Evolutionary conservation across 2,113 vertebrate species (phyloP), one percentile per base, ranked within the genome.

Genomic region (Peromyscus polionotus): DNA sequence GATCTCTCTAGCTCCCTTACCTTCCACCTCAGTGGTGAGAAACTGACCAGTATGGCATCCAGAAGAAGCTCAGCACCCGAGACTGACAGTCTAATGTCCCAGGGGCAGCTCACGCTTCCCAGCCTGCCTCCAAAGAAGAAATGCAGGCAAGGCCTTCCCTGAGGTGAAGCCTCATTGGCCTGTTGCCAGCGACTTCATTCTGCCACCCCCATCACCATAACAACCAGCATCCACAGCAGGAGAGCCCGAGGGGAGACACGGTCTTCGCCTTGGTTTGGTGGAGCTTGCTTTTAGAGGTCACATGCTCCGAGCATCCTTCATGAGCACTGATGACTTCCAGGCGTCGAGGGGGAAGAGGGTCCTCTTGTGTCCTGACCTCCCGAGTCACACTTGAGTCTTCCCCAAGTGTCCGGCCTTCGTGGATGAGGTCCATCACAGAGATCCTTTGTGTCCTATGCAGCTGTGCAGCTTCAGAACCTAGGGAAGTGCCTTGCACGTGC

Each of bases 51-150:
- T 0, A 17, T 20, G 95, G 84, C 0, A 0, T 20, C 45, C 1
- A 0, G 87, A 39, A 75, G 17, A 39, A 75, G 17, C 57, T 26
- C 14, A 1, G 79, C 45, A 20, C n/a, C 20, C 14, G 5, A 51
- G 20, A 1, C 0, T 1, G 22, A 28, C 2, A 8, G 8, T 3
- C 59, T 61, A 17, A 26, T 9, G 3, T 22, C 31, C 0, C 0
- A 28, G 42, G n/a, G 81, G 54, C 16, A 13, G 51, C 13, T 0
- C 0, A 20, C 72, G 28, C 67, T 48, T 57, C 54, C 19, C 3
- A 42, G 68, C 33, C 54, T 2, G 12, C 17, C 70, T 92, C 65
- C 0, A 28, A 24, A 79, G 68, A 59, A 10, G 14, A 1, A 5
- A 1, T 0, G 26, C 0, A 51, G 57, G 22, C 5, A 0, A 20